These are phyloP conservation scores for Tipula lateralis DNA, from an alignment of 2,888 invertebrate species.

Conservation along the genomic window DNA sequence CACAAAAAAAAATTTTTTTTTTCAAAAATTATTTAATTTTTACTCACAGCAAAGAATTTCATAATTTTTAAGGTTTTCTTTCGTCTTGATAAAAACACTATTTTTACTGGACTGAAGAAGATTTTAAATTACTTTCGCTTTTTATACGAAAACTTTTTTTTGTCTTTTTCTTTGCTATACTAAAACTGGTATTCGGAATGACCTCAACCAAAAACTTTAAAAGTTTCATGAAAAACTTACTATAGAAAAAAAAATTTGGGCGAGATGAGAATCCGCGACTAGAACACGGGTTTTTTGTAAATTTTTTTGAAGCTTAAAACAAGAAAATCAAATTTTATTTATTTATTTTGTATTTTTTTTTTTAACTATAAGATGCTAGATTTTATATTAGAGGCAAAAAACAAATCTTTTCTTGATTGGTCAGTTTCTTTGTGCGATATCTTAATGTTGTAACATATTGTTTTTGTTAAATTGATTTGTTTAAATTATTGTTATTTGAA, in stretches of 20 bases:
- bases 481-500: background rate
- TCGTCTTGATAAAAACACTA: slow-evolving; percentile 12
- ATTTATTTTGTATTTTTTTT: background rate
- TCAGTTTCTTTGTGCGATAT: background rate
- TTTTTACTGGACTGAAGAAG: slow-evolving; percentile 28
- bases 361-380: background rate
- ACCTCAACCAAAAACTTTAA: slow-evolving; percentile 27
- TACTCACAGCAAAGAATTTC: slow-evolving; percentile 29
- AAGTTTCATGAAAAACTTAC: slow-evolving; percentile 7
- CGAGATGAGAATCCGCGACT: background rate
- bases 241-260: background rate
- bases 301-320: background rate
- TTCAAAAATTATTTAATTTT: background rate
- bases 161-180: background rate
- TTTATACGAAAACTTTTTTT: slow-evolving; percentile 27
- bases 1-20: background rate
- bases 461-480: background rate
- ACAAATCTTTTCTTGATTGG: background rate
- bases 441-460: background rate
- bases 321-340: background rate
- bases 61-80: background rate
- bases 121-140: slow-evolving; percentile 14
- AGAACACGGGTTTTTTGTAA: background rate
- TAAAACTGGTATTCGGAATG: slow-evolving; percentile 12
- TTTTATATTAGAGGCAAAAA: background rate